These are phyloP conservation scores for Bufo bufo DNA, from an alignment of 2,113 vertebrate species.

Conservation along the genomic window DNA sequence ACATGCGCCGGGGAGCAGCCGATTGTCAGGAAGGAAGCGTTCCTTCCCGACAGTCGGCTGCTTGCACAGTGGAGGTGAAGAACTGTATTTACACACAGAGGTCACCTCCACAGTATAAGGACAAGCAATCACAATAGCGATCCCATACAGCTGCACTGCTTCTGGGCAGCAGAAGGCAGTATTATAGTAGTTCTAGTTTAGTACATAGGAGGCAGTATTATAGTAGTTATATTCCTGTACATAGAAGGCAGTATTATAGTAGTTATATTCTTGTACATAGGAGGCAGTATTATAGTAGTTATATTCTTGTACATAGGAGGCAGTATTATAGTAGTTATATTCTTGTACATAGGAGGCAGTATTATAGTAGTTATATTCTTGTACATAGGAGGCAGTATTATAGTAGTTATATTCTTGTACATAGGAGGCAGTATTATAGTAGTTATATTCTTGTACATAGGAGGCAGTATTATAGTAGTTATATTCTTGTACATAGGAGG, in stretches of 20 bases:
- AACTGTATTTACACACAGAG: too few relatives aligned
- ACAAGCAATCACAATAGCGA: too few relatives aligned
- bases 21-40: too few relatives aligned
- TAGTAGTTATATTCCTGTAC: neutral
- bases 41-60: too few relatives aligned
- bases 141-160: too few relatives aligned
- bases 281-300: conserved; percentile 2
- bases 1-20: too few relatives aligned
- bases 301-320: neutral
- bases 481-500: neutral
- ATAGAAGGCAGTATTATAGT: neutral
- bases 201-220: neutral
- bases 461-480: neutral
- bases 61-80: too few relatives aligned
- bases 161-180: neutral
- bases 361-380: conserved; percentile 1
- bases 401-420: neutral
- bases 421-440: neutral
- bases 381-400: neutral
- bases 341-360: neutral
- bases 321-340: conserved; percentile 1
- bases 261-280: neutral
- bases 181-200: neutral
- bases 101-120: too few relatives aligned
- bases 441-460: neutral